Conservation (phyloP, 1,140 invertebrate species). For the Contarinia nasturtii region DNA sequence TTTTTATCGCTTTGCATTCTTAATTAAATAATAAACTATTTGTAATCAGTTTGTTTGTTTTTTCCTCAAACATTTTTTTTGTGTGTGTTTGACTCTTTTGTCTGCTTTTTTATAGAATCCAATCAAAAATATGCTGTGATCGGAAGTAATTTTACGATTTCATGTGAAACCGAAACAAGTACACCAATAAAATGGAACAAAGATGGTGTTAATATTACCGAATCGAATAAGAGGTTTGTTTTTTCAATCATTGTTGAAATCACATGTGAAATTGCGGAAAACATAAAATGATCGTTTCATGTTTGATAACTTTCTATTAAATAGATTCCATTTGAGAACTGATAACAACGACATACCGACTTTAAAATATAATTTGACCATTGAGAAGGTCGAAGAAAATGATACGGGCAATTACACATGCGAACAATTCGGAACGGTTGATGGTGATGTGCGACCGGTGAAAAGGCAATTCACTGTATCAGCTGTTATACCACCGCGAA, state of each 20-base stretch:
- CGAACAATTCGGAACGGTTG: constrained; percentile 9
- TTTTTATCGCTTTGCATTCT: neutral
- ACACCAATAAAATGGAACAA: constrained; percentile 20
- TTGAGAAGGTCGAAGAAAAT: constrained; percentile 21
- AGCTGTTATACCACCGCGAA: constrained; percentile 26
- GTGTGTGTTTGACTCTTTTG: no score
- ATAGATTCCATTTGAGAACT: constrained; percentile 12
- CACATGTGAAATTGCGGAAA: neutral
- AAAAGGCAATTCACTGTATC: constrained; percentile 13
- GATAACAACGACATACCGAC: constrained; percentile 20
- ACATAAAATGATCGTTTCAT: neutral
- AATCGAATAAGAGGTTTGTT: constrained; percentile 15
- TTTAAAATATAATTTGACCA: constrained; percentile 10
- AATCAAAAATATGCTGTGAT: neutral
- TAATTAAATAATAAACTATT: neutral
- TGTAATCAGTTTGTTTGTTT: neutral
- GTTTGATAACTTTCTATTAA: neutral
- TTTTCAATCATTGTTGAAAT: constrained; percentile 1
- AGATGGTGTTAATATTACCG: constrained; percentile 21
- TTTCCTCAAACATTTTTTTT: no score
- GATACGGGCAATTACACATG: constrained; percentile 30
- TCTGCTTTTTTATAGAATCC: neutral
- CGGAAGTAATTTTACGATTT: neutral
- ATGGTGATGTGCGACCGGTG: constrained; percentile 13
- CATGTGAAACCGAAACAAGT: neutral